Conservation (phyloP, 2,888 invertebrate species). For the Melipona bicolor region DNA sequence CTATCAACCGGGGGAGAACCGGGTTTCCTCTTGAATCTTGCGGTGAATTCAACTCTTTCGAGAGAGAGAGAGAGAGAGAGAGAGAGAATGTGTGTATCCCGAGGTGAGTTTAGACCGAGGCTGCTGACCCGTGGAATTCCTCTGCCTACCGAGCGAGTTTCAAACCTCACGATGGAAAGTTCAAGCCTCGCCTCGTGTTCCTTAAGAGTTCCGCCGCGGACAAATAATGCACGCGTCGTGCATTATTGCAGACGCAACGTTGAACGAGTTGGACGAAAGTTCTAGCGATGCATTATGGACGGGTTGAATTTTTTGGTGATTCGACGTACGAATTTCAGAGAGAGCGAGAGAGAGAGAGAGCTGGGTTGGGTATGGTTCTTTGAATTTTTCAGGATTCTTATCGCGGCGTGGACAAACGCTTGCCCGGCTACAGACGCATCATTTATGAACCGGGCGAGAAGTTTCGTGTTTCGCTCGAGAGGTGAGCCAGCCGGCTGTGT, state of each 20-base stretch:
- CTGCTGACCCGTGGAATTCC: background rate
- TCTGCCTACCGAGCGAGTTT: background rate
- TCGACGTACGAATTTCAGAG: background rate
- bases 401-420: background rate
- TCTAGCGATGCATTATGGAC: background rate
- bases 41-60: background rate
- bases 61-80: background rate
- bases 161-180: too few species aligned
- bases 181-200: too few species aligned
- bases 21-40: background rate
- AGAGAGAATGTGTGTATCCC: background rate
- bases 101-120: background rate
- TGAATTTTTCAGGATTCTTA: background rate
- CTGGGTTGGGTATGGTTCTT: background rate
- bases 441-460: slow-evolving; percentile 14
- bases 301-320: background rate
- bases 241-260: too few species aligned
- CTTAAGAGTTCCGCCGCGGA: too few species aligned
- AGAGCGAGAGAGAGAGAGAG: background rate
- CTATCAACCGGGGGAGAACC: background rate
- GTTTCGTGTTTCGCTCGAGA: background rate
- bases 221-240: too few species aligned
- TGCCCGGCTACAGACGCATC: background rate
- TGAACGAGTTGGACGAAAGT: too few species aligned
- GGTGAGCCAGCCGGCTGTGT: background rate